These are phyloP conservation scores for Tiliqua scincoides DNA, from an alignment of 2,113 vertebrate species.

Conservation along the genomic window DNA sequence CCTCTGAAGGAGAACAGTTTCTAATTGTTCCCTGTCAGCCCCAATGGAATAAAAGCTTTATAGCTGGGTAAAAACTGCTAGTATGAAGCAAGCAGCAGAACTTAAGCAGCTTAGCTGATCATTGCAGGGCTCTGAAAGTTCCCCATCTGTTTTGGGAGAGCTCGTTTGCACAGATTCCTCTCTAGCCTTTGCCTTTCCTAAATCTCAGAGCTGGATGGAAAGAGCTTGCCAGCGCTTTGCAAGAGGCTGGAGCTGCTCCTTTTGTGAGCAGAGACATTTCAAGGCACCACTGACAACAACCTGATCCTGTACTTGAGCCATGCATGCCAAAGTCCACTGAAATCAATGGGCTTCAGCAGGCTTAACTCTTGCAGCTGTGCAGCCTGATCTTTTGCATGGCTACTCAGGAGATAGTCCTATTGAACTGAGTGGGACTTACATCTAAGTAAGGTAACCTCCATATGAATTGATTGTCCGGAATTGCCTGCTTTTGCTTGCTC, in stretches of 20 bases:
- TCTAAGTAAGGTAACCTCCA: too few relatives aligned
- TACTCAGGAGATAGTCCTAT: too few relatives aligned
- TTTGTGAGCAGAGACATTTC: neutral
- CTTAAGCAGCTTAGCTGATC: neutral
- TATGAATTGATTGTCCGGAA: too few relatives aligned
- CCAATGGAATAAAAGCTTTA: neutral
- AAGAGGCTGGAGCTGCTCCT: neutral
- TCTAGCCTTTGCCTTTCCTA: neutral
- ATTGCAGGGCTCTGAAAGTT: neutral
- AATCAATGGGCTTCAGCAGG: neutral
- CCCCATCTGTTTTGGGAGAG: neutral
- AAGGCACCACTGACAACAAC: neutral
- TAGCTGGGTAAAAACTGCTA: neutral
- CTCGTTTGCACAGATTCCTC: neutral
- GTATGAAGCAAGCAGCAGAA: slow-evolving; percentile 7
- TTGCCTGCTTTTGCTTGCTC: too few relatives aligned
- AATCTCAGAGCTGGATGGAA: neutral
- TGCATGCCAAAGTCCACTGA: neutral
- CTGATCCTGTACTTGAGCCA: neutral
- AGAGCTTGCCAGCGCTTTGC: slow-evolving; percentile 2
- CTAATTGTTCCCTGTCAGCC: neutral
- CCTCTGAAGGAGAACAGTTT: neutral
- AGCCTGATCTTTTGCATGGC: neutral
- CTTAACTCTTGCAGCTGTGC: neutral
- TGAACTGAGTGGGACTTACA: neutral